These are phyloP conservation scores for Dermatemys mawii DNA, from an alignment of 2,113 vertebrate species.

Conservation along the genomic window DNA sequence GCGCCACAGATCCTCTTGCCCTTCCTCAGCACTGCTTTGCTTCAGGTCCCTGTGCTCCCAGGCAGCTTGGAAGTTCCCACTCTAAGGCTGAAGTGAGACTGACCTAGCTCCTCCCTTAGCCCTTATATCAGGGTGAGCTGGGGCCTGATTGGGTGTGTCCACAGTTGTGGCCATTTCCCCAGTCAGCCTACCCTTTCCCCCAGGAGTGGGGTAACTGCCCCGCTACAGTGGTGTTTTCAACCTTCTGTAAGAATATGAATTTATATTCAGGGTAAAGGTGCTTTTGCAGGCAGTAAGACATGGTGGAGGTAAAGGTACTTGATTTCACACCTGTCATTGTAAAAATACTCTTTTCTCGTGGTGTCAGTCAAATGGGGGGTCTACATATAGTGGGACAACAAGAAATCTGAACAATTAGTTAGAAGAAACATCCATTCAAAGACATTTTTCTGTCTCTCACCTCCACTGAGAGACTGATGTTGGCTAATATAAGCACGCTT, in stretches of 20 bases:
- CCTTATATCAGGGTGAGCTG: too few relatives aligned
- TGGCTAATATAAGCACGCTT: neutral
- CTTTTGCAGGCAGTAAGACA: neutral
- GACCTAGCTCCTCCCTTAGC: too few relatives aligned
- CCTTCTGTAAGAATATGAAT: neutral
- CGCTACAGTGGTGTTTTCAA: neutral
- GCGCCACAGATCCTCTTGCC: too few relatives aligned
- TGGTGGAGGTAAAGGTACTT: neutral
- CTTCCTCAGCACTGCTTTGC: too few relatives aligned
- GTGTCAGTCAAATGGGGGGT: neutral
- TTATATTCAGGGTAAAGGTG: neutral
- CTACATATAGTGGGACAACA: neutral
- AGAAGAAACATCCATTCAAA: neutral
- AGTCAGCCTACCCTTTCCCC: too few relatives aligned
- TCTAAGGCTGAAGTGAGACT: too few relatives aligned
- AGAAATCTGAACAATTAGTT: neutral
- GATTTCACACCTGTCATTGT: neutral
- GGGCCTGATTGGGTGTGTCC: too few relatives aligned
- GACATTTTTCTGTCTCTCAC: neutral
- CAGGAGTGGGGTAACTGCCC: too few relatives aligned
- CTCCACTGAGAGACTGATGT: neutral
- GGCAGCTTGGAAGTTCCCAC: too few relatives aligned
- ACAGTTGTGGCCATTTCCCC: too few relatives aligned
- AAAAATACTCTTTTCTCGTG: neutral
- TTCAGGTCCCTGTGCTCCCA: too few relatives aligned